Evolutionary conservation across 37 sponge, comb jelly and placozoan species (phyloP).

Genomic region (Amphimedon queenslandica): DNA sequence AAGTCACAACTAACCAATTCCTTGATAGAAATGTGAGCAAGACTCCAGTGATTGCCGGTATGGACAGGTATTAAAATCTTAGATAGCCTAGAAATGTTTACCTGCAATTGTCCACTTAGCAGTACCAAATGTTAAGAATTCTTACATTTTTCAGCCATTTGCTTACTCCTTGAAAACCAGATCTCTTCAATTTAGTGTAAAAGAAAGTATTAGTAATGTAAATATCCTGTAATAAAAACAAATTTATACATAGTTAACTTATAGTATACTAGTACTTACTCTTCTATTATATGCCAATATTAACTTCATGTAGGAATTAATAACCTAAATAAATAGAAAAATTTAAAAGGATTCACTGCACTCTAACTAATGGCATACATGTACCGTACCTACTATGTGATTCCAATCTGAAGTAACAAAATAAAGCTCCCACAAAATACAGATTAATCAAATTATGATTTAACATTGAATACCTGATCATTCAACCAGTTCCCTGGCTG

Average conservation of each 20-base stretch:
- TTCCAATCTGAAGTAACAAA: too few relatives aligned
- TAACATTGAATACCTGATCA: constrained; percentile 10
- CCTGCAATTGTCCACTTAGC: not conserved
- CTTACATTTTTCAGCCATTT: constrained; percentile 9
- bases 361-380: too few relatives aligned
- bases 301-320: constrained; percentile 35
- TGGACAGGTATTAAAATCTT: constrained; percentile 33
- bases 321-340: not conserved
- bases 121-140: not conserved
- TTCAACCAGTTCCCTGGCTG: constrained; percentile 20
- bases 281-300: not conserved
- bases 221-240: not conserved
- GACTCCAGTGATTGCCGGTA: constrained; percentile 28
- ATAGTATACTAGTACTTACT: not conserved
- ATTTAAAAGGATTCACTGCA: not conserved
- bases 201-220: constrained; percentile 33
- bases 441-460: not conserved
- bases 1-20: too few relatives aligned
- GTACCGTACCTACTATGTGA: too few relatives aligned
- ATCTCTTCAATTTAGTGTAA: constrained; percentile 29
- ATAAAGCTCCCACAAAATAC: too few relatives aligned
- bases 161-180: constrained; percentile 27
- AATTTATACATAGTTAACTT: not conserved
- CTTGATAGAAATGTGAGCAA: constrained; percentile 11
- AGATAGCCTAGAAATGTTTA: not conserved